Percentiles rank a stretch among this genome's conserved stretches.
Conservation (phyloP, 2,888 invertebrate species). For the Gibbula magus region DNA sequence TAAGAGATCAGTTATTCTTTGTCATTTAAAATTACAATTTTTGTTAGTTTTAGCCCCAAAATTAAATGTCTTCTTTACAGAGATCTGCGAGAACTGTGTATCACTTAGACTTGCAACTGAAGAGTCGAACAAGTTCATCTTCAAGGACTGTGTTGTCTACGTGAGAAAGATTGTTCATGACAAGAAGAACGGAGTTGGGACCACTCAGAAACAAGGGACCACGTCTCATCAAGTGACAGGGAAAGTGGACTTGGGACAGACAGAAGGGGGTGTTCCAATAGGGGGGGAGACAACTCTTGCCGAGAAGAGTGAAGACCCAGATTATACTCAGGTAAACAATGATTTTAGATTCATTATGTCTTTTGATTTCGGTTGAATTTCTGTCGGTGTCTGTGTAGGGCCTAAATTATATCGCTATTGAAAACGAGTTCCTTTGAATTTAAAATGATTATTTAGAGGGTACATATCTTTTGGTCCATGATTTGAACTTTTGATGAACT, state of each 20-base stretch:
- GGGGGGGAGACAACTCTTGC: too few species aligned
- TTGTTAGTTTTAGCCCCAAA: neutral
- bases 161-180: slow-evolving; percentile 43
- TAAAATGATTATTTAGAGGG: too few species aligned
- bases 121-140: slow-evolving; percentile 63
- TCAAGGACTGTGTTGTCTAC: slow-evolving; percentile 54
- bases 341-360: too few species aligned
- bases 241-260: neutral
- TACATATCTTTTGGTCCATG: too few species aligned
- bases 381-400: too few species aligned
- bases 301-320: neutral
- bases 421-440: too few species aligned
- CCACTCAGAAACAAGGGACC: neutral
- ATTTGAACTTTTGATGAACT: too few species aligned
- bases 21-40: neutral
- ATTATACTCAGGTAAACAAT: neutral
- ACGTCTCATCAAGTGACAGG: neutral
- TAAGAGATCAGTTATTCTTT: too few species aligned
- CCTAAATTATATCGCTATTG: too few species aligned
- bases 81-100: slow-evolving; percentile 67
- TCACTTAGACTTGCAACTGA: slow-evolving; percentile 58
- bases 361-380: too few species aligned
- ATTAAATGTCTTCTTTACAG: neutral
- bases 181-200: neutral
- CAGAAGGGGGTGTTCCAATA: neutral